Conservation (phyloP, 1,140 invertebrate genomes). For the Tetramorium parvispinum region DNA sequence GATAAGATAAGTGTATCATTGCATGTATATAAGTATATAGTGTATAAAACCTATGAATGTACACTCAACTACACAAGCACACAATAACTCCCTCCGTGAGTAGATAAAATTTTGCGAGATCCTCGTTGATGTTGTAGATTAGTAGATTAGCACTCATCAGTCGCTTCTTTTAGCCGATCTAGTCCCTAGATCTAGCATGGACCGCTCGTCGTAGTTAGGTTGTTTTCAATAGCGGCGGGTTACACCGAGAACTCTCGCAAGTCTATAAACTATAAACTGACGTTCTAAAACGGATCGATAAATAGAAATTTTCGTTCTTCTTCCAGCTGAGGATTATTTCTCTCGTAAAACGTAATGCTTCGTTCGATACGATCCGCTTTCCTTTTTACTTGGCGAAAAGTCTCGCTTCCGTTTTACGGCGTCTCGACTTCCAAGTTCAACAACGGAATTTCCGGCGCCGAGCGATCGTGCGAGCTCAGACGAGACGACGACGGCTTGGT, state of each 20-base stretch:
- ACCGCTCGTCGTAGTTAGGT: conserved; percentile 32
- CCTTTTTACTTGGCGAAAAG: conserved; percentile 23
- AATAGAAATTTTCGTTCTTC: neutral
- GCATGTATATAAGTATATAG: conserved; percentile 49
- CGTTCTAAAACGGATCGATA: neutral
- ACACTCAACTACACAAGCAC: neutral
- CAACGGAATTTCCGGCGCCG: conserved; percentile 35
- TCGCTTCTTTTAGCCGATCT: conserved; percentile 63
- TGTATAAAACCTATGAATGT: conserved; percentile 5
- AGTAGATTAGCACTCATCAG: conserved; percentile 42
- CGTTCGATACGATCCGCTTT: conserved; percentile 8
- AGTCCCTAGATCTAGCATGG: conserved; percentile 57
- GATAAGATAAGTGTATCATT: conserved; percentile 27
- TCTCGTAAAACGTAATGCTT: neutral
- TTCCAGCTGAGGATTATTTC: neutral
- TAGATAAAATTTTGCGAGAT: conserved; percentile 35
- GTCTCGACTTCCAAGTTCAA: conserved; percentile 16
- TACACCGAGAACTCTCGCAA: conserved; percentile 25
- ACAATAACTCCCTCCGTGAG: neutral
- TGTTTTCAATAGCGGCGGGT: conserved; percentile 45
- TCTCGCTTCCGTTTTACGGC: conserved; percentile 20
- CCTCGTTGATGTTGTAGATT: conserved; percentile 63
- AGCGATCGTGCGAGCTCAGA: neutral
- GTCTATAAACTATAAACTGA: neutral
- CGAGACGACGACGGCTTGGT: neutral